These are phyloP conservation scores for Sitodiplosis mosellana DNA, from an alignment of 1,140 invertebrate genomes.

Conservation along the genomic window DNA sequence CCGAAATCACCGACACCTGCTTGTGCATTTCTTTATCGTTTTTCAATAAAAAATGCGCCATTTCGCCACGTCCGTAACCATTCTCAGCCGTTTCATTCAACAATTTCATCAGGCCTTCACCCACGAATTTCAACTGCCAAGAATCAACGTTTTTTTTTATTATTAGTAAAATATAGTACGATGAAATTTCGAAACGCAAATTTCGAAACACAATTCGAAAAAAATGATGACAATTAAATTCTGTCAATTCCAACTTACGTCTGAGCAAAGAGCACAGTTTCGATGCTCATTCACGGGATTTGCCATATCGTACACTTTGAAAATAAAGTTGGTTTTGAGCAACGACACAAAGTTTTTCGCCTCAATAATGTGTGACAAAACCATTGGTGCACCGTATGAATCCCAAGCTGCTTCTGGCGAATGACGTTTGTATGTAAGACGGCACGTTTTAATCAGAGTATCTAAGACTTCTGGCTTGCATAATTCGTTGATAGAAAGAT, in stretches of 20 bases:
- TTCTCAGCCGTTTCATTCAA: slow-evolving; percentile 22
- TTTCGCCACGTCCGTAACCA: slow-evolving; percentile 22
- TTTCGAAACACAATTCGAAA: no score
- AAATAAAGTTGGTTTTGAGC: slow-evolving; percentile 20
- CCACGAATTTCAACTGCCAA: slow-evolving; percentile 20
- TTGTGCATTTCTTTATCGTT: slow-evolving; percentile 15
- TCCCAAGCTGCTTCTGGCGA: not conserved
- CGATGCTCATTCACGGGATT: slow-evolving; percentile 9
- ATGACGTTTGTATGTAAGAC: not conserved
- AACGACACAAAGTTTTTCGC: slow-evolving; percentile 16
- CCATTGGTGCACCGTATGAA: not conserved
- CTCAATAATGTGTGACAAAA: not conserved
- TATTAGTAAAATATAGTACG: no score
- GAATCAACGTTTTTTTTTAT: no score
- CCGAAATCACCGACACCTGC: slow-evolving; percentile 19
- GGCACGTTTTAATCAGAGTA: slow-evolving; percentile 5
- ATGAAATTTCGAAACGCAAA: no score
- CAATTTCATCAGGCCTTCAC: slow-evolving; percentile 18
- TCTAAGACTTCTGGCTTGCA: slow-evolving; percentile 20
- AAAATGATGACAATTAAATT: no score
- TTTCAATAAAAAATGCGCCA: slow-evolving; percentile 16
- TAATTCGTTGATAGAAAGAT: slow-evolving; percentile 6
- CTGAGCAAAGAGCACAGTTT: slow-evolving; percentile 2
- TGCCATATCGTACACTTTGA: slow-evolving; percentile 20
- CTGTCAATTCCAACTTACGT: slow-evolving; percentile 12